Conservation (phyloP, 1,140 invertebrate genomes). For the Notospermus geniculatus region DNA sequence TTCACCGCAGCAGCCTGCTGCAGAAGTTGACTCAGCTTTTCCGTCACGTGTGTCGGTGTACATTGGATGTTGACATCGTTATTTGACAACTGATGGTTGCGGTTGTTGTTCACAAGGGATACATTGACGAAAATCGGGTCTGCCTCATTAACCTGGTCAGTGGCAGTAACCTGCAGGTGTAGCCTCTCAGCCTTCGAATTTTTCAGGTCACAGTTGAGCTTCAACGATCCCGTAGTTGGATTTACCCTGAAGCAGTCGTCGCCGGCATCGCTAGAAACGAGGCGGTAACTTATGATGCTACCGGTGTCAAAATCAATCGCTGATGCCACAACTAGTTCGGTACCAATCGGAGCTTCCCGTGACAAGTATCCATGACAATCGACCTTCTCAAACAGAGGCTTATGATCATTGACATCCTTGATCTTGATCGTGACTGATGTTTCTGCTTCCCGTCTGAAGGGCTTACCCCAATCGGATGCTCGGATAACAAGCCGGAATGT, state of each 20-base stretch:
- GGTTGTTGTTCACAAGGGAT: slow-evolving; percentile 42
- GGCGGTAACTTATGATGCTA: slow-evolving; percentile 82
- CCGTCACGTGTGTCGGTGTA: slow-evolving; percentile 68
- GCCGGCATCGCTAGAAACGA: slow-evolving; percentile 84
- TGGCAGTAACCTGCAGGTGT: slow-evolving; percentile 81
- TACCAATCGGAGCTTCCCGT: slow-evolving; percentile 72
- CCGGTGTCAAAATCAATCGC: slow-evolving; percentile 91
- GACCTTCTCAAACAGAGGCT: slow-evolving; percentile 71
- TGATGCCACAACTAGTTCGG: slow-evolving; percentile 83
- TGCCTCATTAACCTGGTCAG: slow-evolving; percentile 68
- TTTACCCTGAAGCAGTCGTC: slow-evolving; percentile 80
- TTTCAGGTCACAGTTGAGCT: slow-evolving; percentile 72
- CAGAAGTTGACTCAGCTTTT: slow-evolving; percentile 74
- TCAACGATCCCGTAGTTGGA: slow-evolving; percentile 70
- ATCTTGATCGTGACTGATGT: slow-evolving; percentile 77
- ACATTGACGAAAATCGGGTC: slow-evolving; percentile 38
- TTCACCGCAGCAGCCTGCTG: slow-evolving; percentile 62
- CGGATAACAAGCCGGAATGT: slow-evolving; percentile 77
- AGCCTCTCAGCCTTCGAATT: slow-evolving; percentile 54
- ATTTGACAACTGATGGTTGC: slow-evolving; percentile 31
- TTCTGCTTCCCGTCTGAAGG: slow-evolving; percentile 85
- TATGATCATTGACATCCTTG: slow-evolving; percentile 88
- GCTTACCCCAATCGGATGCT: slow-evolving; percentile 91
- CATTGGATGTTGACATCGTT: slow-evolving; percentile 57
- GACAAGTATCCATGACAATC: slow-evolving; percentile 82